Conservation (phyloP, 1,140 invertebrate genomes). For the Centruroides sculpturatus region DNA sequence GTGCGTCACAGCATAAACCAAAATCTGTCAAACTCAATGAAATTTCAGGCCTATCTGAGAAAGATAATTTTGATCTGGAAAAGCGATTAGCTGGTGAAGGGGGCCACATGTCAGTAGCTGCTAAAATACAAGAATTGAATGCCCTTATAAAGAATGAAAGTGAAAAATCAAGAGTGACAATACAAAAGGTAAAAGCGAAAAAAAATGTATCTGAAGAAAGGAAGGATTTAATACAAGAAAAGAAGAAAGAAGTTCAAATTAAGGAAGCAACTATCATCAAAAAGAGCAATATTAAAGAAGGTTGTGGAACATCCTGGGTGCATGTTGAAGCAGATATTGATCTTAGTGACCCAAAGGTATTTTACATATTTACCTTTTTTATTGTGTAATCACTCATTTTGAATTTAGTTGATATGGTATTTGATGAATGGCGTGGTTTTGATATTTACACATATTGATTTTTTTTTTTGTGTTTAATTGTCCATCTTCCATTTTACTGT, state of each 20-base stretch:
- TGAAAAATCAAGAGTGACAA: background rate
- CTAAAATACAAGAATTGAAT: conserved; percentile 15
- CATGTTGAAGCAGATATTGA: conserved; percentile 58
- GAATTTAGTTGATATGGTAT: too few species aligned
- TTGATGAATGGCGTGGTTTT: too few species aligned
- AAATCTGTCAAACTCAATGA: too few species aligned
- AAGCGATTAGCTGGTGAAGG: background rate
- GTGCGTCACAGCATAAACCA: too few species aligned
- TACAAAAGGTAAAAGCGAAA: background rate
- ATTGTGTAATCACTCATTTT: too few species aligned
- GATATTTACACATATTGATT: too few species aligned
- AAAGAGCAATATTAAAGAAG: conserved; percentile 42
- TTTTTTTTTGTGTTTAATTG: too few species aligned
- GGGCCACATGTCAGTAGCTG: conserved; percentile 7
- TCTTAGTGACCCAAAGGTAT: conserved; percentile 59
- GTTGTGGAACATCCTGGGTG: conserved; percentile 57
- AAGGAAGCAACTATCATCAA: background rate
- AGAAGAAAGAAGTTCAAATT: background rate
- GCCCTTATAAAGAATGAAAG: background rate
- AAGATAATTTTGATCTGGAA: background rate
- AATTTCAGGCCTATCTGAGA: too few species aligned
- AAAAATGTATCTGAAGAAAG: too few species aligned
- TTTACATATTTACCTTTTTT: too few species aligned
- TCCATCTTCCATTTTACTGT: too few species aligned
- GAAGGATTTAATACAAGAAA: background rate